phyloP scores from a whole-genome alignment of 2,888 invertebrate genomes.

The Platypus cylindrus region DNA sequence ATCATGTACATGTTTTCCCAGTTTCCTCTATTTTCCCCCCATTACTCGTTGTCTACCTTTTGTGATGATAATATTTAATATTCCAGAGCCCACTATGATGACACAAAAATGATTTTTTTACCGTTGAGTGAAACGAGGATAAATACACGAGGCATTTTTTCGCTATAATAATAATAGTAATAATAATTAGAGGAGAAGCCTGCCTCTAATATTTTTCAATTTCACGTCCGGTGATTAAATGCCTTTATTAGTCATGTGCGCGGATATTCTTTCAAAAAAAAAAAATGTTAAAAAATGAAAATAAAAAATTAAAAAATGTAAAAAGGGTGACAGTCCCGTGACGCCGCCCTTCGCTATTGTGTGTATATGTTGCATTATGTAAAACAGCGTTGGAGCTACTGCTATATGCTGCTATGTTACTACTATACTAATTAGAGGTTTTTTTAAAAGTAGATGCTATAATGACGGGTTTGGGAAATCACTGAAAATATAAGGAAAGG shows the following conservation, averaged over 20 bases:
- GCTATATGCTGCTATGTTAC: too few relatives aligned
- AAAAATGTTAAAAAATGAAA: constrained; percentile 4
- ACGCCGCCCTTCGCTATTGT: constrained; percentile 12
- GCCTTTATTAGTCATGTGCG: constrained; percentile 14
- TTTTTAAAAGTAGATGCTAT: too few relatives aligned
- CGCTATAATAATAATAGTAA: constrained; percentile 34
- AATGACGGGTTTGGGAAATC: constrained; percentile 8
- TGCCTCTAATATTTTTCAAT: constrained; percentile 33
- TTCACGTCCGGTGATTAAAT: constrained; percentile 28
- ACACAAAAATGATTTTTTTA: constrained; percentile 20
- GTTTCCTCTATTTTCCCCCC: background rate
- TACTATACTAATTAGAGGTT: too few relatives aligned
- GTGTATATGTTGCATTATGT: constrained; percentile 8
- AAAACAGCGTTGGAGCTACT: too few relatives aligned
- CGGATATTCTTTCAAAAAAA: constrained; percentile 15
- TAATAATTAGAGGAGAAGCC: too few relatives aligned
- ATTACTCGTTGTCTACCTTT: constrained; percentile 11
- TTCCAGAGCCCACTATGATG: constrained; percentile 20
- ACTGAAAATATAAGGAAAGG: constrained; percentile 4
- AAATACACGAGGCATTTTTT: constrained; percentile 33
- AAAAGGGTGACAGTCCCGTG: constrained; percentile 14
- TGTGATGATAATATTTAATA: constrained; percentile 27
- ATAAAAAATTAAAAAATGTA: background rate
- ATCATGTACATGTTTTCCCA: too few relatives aligned
- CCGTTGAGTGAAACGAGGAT: constrained; percentile 29